phyloP scores from a whole-genome alignment of 1,140 invertebrate species.

The Anastrepha ludens region DNA sequence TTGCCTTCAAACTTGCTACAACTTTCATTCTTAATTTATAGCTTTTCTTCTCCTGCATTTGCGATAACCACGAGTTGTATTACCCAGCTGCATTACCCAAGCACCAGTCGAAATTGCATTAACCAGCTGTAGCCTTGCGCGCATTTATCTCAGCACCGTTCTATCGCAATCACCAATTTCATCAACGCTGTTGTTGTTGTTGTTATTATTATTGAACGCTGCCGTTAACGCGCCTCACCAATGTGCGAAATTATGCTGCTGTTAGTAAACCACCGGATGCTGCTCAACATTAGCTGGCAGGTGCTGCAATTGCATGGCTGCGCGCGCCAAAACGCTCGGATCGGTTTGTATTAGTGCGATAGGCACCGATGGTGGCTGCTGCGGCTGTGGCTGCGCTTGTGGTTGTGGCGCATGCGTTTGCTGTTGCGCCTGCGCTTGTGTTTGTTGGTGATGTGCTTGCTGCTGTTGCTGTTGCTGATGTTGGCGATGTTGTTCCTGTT shows the following conservation, averaged over 20 bases:
- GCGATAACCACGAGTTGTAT: background rate
- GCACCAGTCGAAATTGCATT: background rate
- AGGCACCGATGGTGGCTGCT: constrained; percentile 63
- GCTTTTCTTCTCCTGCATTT: background rate
- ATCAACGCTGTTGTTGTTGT: constrained; percentile 1
- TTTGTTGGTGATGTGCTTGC: constrained; percentile 65
- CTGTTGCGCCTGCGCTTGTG: constrained; percentile 65
- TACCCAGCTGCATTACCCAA: background rate
- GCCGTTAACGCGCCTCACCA: constrained; percentile 52
- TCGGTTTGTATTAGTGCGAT: constrained; percentile 70
- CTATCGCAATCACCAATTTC: background rate
- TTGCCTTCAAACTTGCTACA: background rate
- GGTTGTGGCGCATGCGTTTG: constrained; percentile 64
- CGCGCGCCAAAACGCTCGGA: constrained; percentile 69
- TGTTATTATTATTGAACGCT: constrained; percentile 38
- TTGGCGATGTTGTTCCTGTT: constrained; percentile 62
- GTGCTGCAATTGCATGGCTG: constrained; percentile 72
- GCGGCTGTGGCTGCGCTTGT: constrained; percentile 65
- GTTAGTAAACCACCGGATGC: constrained; percentile 74
- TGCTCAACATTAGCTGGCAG: constrained; percentile 72
- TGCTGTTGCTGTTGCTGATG: constrained; percentile 64
- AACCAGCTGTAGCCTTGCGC: background rate
- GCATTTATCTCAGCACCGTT: constrained; percentile 44
- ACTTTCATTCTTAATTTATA: background rate
- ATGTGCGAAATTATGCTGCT: constrained; percentile 60